Base-by-base conservation (phyloP, 2,113 vertebrate species). In the Alaudala cheleensis region DNA sequence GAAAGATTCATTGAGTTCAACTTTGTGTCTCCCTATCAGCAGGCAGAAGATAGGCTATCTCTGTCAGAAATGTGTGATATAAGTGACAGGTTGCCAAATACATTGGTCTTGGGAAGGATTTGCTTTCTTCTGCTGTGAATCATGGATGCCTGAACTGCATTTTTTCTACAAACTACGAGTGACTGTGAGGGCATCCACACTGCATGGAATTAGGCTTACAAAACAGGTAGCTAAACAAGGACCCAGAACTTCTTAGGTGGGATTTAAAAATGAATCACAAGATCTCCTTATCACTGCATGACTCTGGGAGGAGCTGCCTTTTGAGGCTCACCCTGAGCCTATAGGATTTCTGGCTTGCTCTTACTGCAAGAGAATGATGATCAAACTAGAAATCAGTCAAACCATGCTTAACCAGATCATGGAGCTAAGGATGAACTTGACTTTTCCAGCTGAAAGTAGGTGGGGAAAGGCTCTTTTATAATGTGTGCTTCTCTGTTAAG, bases 21-120 rank as follows among this genome's bases (percentile, higher is more conserved):
- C 72, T 96, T 70, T 94, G 34, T 93, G 67, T 86, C 79, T 81
- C 50, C 57, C 78, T 93, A 81, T 95, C 91, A 96, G 72, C 37
- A 87, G 62, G 86, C 53, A 91, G 84, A 87, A 96, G 94, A 92
- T 86, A 90, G 78, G 56, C 72, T 96, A 81, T 94, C 88, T 96
- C 40, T 91, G 83, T 96, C 83, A 92, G 66, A 96, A 93, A 13
- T 69, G 22, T 82, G 25, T 88, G 92, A 88, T 86, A 40, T 93
- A 93, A 95, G 54, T 84, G 92, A 96, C 97, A 96, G 92, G 58
- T 90, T 93, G 70, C 86, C 81, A 96, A 88, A 96, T 71, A 47
- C 74, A 80, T 34, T 34, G 82, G 54, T 50, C 86, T 58, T 53
- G 50, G 54, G 69, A 71, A 91, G 78, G 92, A 53, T 87, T 77